Base-by-base conservation (phyloP, 2,113 vertebrate species). In the Morphnarchus princeps region DNA sequence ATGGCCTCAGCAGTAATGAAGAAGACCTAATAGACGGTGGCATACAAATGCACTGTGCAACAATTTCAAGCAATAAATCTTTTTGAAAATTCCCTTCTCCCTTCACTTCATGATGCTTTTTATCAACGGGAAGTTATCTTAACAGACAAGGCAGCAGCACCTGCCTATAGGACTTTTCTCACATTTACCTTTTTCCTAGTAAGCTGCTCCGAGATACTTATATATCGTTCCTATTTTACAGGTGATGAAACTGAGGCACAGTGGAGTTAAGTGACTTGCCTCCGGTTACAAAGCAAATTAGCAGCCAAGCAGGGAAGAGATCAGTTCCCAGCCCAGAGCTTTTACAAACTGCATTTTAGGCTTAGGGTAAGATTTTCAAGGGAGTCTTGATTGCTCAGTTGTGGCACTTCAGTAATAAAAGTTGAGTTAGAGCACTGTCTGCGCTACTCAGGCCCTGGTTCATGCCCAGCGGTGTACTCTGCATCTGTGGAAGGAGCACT, bases 221-320 rank as follows among this genome's bases (percentile, higher is more conserved):
- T 93, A 28, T 80, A 74, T 87, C 10, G 28, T 29, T 54, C 52
- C 80, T 72, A 34, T 95, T 95, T 97, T 92, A 91, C 66, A 92
- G 95, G 76, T 92, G 90, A 95, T 89, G 83, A 94, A 94, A 91
- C 96, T 85, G 83, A 96, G 94, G 95, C 92, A 87, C 54, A 82
- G 73, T 29, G 61, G 87, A 95, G 58, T 82, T 87, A 93, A 96
- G 81, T 54, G 78, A 87, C 65, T 96, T 91, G 93, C 96, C 96
- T 91, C 87, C 3, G 17, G 96, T 79, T 94, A 95, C 83, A 94
- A 93, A 95, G 36, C 83, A 95, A 97, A 95, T 97, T 83, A 95
- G 89, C 62, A 93, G 87, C 57, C 76, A 94, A 70, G 79, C n/a
- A 14, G 66, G 57, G 43, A 94, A 89, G 58, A 97, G 81, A 93